Base-by-base conservation (phyloP, 2,888 invertebrate genomes). In the Limnephilus auricula region DNA sequence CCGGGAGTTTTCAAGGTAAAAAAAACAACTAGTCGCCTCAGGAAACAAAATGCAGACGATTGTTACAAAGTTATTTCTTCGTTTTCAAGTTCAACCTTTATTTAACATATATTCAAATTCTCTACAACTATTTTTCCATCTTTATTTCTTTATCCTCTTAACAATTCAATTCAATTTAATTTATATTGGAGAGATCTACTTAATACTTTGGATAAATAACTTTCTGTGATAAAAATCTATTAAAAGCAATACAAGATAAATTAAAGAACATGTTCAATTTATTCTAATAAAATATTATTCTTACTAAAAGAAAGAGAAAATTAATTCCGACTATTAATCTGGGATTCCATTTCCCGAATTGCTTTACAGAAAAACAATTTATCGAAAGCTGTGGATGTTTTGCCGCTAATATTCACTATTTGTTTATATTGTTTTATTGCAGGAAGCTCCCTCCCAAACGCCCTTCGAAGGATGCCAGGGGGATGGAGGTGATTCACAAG, bases 361-460 rank as follows among this genome's bases (percentile, higher is more conserved):
- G 85, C 85, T 85, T 85, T 45, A 85, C 85, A 85, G 85, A 85
- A 85, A 85, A 85, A 40, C 40, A 85, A 85, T 85, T 85, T 85
- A 45, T 85, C 85, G 85, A 85, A 30, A 40, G 85, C 40, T 40
- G 12, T 32, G n/a, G 85, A 85, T 85, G 84, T 37, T 83, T n/a
- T 37, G 85, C 65, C 65, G 25, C 65, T 85, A 85, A 85, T n/a
- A 85, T 34, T 37, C 30, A 85, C 85, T 84, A 85, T 85, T 40
- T 85, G 85, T 85, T 85, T 87, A 87, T 87, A 65, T 87, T 87
- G 65, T 87, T 87, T 87, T 87, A 87, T 87, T 78, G 25, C 65
- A 87, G 65, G 87, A 31, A 87, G 78, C 65, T 65, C 9, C 65
- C 65, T 65, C n/a, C 65, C 65, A 6, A 15, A 3, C 65, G 37